Evolutionary conservation across 2,888 invertebrate genomes (phyloP), one percentile per base, ranked within the genome.

Genomic region (Drosophila mulleri): DNA sequence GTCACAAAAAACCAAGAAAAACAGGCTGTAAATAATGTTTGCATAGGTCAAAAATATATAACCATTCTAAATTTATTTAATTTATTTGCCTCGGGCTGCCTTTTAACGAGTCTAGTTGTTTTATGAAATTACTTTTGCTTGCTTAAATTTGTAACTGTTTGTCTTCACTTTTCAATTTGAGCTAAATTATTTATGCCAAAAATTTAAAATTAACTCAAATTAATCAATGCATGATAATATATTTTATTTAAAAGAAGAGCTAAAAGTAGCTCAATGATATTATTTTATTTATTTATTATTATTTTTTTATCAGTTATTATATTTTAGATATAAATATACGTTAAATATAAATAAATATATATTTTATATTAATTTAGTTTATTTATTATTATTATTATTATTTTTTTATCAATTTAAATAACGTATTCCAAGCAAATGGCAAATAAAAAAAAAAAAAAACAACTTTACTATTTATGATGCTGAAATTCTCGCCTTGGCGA

Each of bases 401-500:
- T 35, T 35, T n/a, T 9, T 29, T n/a, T n/a, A 29, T n/a, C 11
- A 9, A 14, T 29, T 50, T n/a, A 18, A 47, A 18, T 48, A 37
- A 26, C 12, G 20, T n/a, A 42, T 16, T 48, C 1, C 16, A 29
- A 29, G 48, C n/a, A 29, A 18, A 29, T 12, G 32, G 32, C 14
- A 32, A 14, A 26, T 26, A 26, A 37, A 5, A 48, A 20, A 44
- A 44, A 2, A 48, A n/a, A n/a, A n/a, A n/a, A 48, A 6, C 16
- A 18, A 18, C 4, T 2, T 8, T 14, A n/a, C 11, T 20, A 32
- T 66, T 65, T 65, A 32, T n/a, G 29, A 20, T 44, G 63, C 44
- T 56, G 48, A 45, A 58, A 52, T 72, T 71, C 57, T 72, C 58
- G 54, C 45, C 70, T 57, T 57, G 63, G 12, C 12, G 3, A 26